Conservation (phyloP, 2,113 vertebrate species). For the Scophthalmus maximus region DNA sequence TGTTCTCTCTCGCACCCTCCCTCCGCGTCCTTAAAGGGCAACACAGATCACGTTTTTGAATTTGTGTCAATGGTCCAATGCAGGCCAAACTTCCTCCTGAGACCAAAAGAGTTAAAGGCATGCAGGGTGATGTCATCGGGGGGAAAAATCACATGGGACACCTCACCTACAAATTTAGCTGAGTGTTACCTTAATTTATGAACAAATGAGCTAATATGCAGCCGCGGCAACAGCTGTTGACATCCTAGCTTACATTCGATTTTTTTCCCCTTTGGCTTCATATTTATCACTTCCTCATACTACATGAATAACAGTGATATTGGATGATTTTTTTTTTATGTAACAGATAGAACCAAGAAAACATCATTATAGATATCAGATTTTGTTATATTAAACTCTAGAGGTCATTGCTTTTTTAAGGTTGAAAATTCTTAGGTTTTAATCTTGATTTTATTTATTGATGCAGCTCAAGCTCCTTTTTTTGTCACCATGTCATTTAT, state of each 20-base stretch:
- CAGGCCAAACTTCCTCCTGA: not conserved
- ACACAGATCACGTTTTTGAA: not conserved
- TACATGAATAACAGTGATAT: not conserved
- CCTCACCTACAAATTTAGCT: not conserved
- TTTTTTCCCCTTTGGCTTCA: not conserved
- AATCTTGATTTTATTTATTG: not conserved
- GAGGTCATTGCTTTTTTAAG: not conserved
- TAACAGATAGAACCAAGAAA: not conserved
- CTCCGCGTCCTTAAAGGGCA: slow-evolving; percentile 47
- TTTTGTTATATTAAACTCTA: not conserved
- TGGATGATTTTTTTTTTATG: not conserved
- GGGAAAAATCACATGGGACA: too few species aligned
- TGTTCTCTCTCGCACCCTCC: slow-evolving; percentile 10
- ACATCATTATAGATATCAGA: not conserved
- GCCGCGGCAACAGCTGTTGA: not conserved
- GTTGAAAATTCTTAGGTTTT: too few species aligned
- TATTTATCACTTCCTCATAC: not conserved
- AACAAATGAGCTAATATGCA: not conserved
- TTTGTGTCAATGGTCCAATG: not conserved
- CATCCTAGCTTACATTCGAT: not conserved
- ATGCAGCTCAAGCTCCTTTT: too few species aligned
- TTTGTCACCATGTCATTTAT: too few species aligned
- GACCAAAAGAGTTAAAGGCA: not conserved
- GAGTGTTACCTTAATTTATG: not conserved
- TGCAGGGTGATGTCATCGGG: not conserved